Evolutionary conservation across 2,797 vertebrate species (phyloP).

Genomic region (Aphelocoma californica): DNA sequence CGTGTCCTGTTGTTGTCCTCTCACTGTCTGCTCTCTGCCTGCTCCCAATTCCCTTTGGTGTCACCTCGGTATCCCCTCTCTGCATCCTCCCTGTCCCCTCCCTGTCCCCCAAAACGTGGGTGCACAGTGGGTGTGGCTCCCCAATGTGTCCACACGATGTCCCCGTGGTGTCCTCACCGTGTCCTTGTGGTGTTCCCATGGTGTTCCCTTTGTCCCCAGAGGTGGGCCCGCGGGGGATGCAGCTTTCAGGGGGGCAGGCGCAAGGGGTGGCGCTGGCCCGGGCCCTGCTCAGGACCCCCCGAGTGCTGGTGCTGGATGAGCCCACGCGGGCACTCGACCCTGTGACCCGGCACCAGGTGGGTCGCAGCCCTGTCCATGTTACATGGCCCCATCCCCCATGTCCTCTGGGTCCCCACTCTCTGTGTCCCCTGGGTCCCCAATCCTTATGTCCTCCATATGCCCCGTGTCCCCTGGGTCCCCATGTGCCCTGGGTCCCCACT

Average conservation of each 20-base stretch:
- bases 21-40: background rate
- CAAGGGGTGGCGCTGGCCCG: background rate
- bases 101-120: fast-evolving
- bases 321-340: background rate
- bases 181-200: background rate
- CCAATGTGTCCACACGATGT: fast-evolving
- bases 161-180: fast-evolving
- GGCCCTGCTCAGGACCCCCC: background rate
- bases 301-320: background rate
- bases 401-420: background rate
- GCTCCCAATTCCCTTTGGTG: background rate
- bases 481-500: background rate
- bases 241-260: background rate
- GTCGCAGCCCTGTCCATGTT: background rate
- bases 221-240: background rate
- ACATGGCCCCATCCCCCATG: background rate
- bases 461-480: background rate
- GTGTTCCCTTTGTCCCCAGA: background rate
- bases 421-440: background rate
- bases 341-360: fast-evolving
- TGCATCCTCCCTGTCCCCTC: background rate
- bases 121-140: background rate
- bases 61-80: background rate
- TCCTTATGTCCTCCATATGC: background rate
- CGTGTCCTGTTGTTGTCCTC: background rate